phyloP scores from a whole-genome alignment of 2,113 vertebrate species.

The Prinia subflava region DNA sequence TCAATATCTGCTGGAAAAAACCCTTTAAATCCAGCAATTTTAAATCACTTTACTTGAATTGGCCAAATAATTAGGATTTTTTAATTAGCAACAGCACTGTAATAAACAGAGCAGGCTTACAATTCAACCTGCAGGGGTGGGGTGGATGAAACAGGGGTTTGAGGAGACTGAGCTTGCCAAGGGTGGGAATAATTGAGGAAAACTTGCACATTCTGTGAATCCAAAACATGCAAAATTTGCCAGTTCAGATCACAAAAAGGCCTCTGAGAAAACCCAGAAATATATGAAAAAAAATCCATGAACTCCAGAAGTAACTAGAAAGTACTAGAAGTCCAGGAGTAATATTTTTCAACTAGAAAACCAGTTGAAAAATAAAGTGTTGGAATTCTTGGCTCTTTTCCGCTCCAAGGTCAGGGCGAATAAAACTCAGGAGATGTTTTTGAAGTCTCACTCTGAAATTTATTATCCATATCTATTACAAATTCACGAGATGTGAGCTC shows the following conservation, averaged over 20 bases:
- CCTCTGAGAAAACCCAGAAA: background rate
- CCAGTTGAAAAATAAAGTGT: accelerated
- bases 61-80: background rate
- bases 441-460: too few relatives aligned
- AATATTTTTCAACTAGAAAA: background rate
- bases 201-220: accelerated
- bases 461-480: too few relatives aligned
- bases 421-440: too few relatives aligned
- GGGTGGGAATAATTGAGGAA: background rate
- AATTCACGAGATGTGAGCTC: too few relatives aligned
- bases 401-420: too few relatives aligned
- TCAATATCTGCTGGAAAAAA: accelerated
- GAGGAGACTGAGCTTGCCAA: accelerated
- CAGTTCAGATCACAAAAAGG: accelerated
- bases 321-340: too few relatives aligned
- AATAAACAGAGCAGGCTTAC: background rate
- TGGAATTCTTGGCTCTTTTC: too few relatives aligned
- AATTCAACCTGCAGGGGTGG: accelerated
- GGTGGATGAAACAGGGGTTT: accelerated
- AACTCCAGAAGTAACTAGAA: background rate
- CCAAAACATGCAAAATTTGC: background rate
- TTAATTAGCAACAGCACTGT: background rate
- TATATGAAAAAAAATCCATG: accelerated
- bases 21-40: background rate
- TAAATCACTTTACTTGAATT: background rate